Evolutionary conservation across 2,888 invertebrate genomes (phyloP), one percentile per base, ranked within the genome.

Genomic region (Nysson spinosus): DNA sequence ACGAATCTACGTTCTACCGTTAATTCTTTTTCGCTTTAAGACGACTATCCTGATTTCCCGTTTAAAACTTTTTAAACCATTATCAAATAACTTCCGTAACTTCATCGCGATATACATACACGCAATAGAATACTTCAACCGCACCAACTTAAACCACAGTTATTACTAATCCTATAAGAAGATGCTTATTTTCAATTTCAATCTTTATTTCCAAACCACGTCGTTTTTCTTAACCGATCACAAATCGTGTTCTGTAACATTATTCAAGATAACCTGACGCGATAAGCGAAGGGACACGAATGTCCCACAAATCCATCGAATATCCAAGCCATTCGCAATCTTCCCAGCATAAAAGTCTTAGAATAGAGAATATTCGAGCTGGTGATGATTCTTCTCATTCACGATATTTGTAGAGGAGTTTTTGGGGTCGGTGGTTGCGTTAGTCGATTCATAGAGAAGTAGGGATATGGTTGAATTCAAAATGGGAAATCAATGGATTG

Each of bases 401-500:
- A 9, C 5, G 46, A 46, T 20, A 35, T 16, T 24, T 32, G 6
- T 40, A 46, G 63, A 44, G 52, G 62, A 52, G 42, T 52, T 47
- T 42, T 51, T 51, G 54, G 42, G 47, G 46, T 52, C 62, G 52
- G 24, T 42, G 63, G 37, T 56, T 64, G 51, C 56, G 56, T 44
- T 64, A 65, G 65, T 56, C 44, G 50, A 32, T 19, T 11, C 17
- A 26, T 4, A 22, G 20, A 26, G 34, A 49, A 37, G 37, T 39
- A 40, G 40, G 34, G 26, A n/a, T 7, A n/a, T 11, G 22, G 35
- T 17, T 49, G 28, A 66, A 66, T 47, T 35, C 34, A 51, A 32
- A 65, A 57, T 47, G 57, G 50, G 28, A 57, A 55, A 50, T 50
- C 50, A 55, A 67, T 66, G 52, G 66, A 51, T 51, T 28, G 35